phyloP scores from a whole-genome alignment of 2,113 vertebrate species.

The Ciconia stormi region DNA sequence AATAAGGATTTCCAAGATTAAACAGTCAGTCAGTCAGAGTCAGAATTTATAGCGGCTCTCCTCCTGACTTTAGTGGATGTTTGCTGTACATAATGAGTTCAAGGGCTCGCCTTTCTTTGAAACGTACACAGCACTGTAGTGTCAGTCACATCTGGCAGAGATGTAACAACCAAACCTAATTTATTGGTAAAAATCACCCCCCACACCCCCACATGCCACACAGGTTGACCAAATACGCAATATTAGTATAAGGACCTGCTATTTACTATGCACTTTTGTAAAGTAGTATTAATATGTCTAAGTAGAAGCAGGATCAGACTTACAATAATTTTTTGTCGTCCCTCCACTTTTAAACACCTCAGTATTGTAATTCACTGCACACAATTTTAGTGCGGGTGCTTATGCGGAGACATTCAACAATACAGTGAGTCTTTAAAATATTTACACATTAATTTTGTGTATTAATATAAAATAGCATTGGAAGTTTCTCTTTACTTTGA shows the following conservation, averaged over 20 bases:
- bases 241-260: background rate
- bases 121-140: background rate
- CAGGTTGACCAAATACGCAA: accelerated
- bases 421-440: background rate
- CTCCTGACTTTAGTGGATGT: background rate
- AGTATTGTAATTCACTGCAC: background rate
- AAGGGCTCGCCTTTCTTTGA: background rate
- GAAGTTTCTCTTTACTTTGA: background rate
- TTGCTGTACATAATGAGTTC: background rate
- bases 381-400: background rate
- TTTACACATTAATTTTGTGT: background rate
- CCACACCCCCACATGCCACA: background rate
- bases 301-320: background rate
- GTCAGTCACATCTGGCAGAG: background rate
- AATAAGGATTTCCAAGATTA: background rate
- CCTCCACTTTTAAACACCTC: background rate
- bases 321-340: background rate
- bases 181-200: background rate
- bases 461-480: background rate
- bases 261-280: background rate
- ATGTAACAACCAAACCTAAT: background rate
- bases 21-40: background rate
- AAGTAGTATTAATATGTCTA: background rate
- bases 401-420: background rate
- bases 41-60: background rate